Evolutionary conservation across 2,113 vertebrate genomes (phyloP).

Genomic region (Aegotheles bennettii): DNA sequence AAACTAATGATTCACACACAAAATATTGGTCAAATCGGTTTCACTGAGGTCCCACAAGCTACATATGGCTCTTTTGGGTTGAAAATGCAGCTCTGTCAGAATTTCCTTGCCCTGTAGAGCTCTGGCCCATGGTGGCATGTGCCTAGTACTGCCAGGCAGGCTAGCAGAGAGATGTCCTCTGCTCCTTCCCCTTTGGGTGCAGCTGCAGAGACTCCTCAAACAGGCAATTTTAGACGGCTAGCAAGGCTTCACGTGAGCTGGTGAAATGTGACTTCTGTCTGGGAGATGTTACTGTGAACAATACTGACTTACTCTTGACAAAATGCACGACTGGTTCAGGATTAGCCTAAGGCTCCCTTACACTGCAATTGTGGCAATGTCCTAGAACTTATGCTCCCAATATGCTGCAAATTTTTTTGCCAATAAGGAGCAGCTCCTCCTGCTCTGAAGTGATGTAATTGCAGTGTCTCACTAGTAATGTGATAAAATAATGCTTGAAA

Average conservation of each 20-base stretch:
- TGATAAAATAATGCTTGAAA: neutral
- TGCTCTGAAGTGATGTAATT: neutral
- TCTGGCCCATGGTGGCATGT: neutral
- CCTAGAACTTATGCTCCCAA: neutral
- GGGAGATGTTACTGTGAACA: neutral
- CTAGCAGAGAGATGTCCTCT: neutral
- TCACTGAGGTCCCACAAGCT: neutral
- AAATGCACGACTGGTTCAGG: neutral
- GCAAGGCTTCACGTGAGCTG: neutral
- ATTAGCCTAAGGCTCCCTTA: neutral
- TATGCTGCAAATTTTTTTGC: neutral
- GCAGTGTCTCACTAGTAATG: neutral
- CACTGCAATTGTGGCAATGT: neutral
- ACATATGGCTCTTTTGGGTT: neutral
- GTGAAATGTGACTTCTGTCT: neutral
- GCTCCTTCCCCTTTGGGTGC: neutral
- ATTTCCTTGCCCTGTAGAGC: neutral
- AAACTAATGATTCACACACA: neutral
- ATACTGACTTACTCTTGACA: neutral
- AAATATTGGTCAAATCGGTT: accelerated
- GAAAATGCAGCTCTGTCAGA: neutral
- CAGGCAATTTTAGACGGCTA: neutral
- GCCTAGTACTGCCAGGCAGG: neutral
- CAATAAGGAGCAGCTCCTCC: neutral
- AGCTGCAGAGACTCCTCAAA: neutral